Evolutionary conservation across 2,113 vertebrate genomes (phyloP).

Genomic region (Naja naja): DNA sequence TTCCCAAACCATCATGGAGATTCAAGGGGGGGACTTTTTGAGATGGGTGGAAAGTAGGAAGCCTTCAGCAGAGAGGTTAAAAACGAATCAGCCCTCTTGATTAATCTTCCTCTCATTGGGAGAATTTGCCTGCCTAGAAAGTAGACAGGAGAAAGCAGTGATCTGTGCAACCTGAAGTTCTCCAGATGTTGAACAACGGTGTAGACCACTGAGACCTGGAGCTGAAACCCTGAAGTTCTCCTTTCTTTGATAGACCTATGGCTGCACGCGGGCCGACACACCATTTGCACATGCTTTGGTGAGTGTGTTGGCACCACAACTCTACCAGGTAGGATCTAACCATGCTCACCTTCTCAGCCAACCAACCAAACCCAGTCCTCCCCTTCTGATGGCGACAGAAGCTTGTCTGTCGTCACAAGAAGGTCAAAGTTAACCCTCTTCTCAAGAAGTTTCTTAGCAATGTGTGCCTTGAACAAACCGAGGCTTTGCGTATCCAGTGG

Average conservation of each 20-base stretch:
- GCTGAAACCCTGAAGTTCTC: not conserved
- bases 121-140: not conserved
- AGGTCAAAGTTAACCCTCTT: not conserved
- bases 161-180: not conserved
- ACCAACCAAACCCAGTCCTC: not conserved
- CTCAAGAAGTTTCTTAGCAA: not conserved
- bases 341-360: not conserved
- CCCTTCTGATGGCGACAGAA: not conserved
- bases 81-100: too few relatives aligned
- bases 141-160: not conserved
- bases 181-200: not conserved
- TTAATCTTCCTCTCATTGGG: not conserved
- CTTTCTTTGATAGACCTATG: not conserved
- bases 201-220: not conserved
- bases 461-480: not conserved
- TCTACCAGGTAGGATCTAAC: not conserved
- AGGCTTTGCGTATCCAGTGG: accelerated
- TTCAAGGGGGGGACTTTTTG: not conserved
- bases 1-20: not conserved
- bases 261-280: not conserved
- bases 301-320: not conserved
- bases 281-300: not conserved
- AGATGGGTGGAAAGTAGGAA: not conserved
- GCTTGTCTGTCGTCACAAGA: not conserved
- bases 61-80: not conserved